phyloP scores from a whole-genome alignment of 2,797 vertebrate genomes.

The Philypnodon macrostomus region DNA sequence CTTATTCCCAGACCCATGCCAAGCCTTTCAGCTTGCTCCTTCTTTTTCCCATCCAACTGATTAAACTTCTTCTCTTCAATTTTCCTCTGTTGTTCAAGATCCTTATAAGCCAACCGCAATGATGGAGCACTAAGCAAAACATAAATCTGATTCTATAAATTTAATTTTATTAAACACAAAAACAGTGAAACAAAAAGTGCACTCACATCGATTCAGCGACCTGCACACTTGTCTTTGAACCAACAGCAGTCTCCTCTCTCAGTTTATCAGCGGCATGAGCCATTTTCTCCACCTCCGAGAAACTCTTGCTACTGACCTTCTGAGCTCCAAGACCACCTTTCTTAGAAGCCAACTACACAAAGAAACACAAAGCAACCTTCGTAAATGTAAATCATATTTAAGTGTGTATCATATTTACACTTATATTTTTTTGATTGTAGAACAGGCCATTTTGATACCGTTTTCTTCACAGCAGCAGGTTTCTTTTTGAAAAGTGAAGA shows the following conservation, averaged over 20 bases:
- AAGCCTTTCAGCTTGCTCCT: slow-evolving; percentile 86
- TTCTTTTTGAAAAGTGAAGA: slow-evolving; percentile 91
- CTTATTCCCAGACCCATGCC: slow-evolving; percentile 90
- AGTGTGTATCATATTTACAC: too few relatives aligned
- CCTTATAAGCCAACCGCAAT: slow-evolving; percentile 84
- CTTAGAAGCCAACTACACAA: slow-evolving; percentile 82
- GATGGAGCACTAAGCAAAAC: slow-evolving; percentile 73
- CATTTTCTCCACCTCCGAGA: slow-evolving; percentile 87
- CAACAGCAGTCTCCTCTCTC: slow-evolving; percentile 55
- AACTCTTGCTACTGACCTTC: slow-evolving; percentile 86
- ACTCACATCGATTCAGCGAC: slow-evolving; percentile 84
- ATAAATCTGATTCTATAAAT: too few relatives aligned
- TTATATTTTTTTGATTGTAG: background rate
- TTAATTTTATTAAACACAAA: background rate
- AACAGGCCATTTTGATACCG: slow-evolving; percentile 65
- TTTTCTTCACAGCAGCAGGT: slow-evolving; percentile 82
- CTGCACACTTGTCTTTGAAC: slow-evolving; percentile 48
- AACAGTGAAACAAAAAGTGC: background rate
- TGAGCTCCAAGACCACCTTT: slow-evolving; percentile 92
- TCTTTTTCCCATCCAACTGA: slow-evolving; percentile 81
- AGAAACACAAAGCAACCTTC: slow-evolving; percentile 15
- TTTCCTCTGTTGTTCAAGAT: slow-evolving; percentile 86
- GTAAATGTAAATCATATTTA: too few relatives aligned
- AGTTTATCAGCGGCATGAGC: slow-evolving; percentile 88
- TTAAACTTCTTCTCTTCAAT: slow-evolving; percentile 79